Evolutionary conservation across 1,140 invertebrate genomes (phyloP).

Genomic region (Eueides isabella): DNA sequence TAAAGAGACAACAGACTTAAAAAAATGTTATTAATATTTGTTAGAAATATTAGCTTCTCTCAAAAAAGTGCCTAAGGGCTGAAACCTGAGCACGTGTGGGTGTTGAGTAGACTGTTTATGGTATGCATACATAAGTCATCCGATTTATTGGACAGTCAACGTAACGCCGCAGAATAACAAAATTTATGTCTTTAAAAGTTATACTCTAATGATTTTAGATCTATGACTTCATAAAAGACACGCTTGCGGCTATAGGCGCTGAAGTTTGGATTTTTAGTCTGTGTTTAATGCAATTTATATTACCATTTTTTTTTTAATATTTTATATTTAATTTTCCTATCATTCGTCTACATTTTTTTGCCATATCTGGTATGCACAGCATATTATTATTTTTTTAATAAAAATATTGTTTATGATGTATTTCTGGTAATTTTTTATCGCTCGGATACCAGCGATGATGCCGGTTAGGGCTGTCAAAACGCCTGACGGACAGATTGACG

Average conservation of each 20-base stretch:
- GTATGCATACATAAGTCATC: conserved; percentile 56
- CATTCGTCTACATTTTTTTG: not conserved
- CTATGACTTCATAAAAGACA: conserved; percentile 41
- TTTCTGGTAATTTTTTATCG: conserved; percentile 64
- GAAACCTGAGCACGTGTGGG: conserved; percentile 71
- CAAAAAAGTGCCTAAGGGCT: conserved; percentile 75
- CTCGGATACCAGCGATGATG: conserved; percentile 62
- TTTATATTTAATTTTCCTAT: not conserved
- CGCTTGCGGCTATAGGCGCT: not conserved
- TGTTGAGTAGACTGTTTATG: conserved; percentile 58
- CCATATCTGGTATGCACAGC: not conserved
- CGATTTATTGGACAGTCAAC: conserved; percentile 62
- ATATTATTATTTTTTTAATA: conserved; percentile 14
- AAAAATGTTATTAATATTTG: conserved; percentile 78
- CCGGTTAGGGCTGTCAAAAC: conserved; percentile 78
- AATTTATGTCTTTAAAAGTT: conserved; percentile 57
- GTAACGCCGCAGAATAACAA: conserved; percentile 58
- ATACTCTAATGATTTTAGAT: conserved; percentile 45
- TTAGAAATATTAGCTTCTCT: conserved; percentile 80
- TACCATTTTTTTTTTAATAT: no score
- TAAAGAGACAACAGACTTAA: conserved; percentile 42
- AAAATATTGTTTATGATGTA: conserved; percentile 48
- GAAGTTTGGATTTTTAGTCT: not conserved
- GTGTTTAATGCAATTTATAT: not conserved
- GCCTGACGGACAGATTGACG: conserved; percentile 76